These are phyloP conservation scores for Eristalis intricaria DNA, from an alignment of 2,888 invertebrate genomes.

Conservation along the genomic window DNA sequence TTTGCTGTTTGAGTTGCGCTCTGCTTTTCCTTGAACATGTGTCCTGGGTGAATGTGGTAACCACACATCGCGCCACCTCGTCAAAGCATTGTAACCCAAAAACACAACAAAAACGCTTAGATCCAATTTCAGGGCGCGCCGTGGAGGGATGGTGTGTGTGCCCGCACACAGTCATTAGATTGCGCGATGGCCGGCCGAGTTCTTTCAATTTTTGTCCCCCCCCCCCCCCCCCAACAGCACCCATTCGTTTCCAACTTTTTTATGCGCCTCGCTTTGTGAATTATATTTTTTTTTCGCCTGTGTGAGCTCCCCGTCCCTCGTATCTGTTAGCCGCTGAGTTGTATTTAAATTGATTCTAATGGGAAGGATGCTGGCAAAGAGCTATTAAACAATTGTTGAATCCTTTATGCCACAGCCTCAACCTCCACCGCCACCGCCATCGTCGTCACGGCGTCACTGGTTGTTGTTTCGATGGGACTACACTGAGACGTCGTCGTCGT, in stretches of 20 bases:
- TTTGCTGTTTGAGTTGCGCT: conserved; percentile 27
- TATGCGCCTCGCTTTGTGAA: background rate
- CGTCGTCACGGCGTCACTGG: background rate
- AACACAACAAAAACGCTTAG: background rate
- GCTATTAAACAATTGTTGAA: conserved; percentile 64
- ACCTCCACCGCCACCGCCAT: background rate
- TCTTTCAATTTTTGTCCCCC: conserved; percentile 5
- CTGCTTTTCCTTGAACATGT: conserved; percentile 32
- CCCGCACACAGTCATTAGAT: conserved; percentile 38
- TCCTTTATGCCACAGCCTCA: conserved; percentile 6
- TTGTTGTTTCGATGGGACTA: background rate
- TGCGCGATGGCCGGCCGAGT: conserved; percentile 42
- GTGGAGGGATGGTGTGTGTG: background rate
- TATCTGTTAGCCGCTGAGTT: conserved; percentile 20
- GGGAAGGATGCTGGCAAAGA: conserved; percentile 49
- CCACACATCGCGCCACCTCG: conserved; percentile 44
- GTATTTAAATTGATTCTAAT: conserved; percentile 67
- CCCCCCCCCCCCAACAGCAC: background rate
- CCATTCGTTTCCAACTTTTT: background rate
- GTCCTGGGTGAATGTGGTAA: conserved; percentile 29
- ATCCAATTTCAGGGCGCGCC: conserved; percentile 27
- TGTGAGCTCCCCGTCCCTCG: background rate
- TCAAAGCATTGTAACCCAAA: conserved; percentile 39
- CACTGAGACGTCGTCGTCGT: conserved; percentile 27
- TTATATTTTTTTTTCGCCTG: background rate